Base-by-base conservation (phyloP, 2,797 vertebrate genomes). In the Thalassophryne amazonica region DNA sequence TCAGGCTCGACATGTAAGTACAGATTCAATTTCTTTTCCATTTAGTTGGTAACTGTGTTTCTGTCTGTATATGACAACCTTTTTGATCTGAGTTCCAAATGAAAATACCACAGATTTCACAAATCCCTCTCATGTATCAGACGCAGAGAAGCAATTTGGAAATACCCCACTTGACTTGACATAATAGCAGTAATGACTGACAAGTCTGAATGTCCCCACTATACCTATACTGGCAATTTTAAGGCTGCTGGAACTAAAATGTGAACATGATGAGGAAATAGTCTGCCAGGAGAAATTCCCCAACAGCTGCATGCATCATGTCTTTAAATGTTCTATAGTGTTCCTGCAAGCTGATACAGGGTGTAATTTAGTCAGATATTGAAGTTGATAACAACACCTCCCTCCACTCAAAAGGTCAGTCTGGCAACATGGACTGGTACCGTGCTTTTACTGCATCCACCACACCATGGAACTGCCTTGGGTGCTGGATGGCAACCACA, bases 71-170 rank as follows among this genome's bases (percentile, higher is more conserved):
- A 56, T 53, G 42, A 71, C 68, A 62, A 37, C 30, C 40, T 67
- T 78, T 89, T 80, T 84, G 70, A 86, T 81, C 70, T 81, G 58
- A 24, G 64, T 79, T 76, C 69, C 77, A 77, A 83, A 65, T 70
- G 58, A 66, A 80, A 73, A 77, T 65, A 25, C 61, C 65, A 35
- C 66, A 3, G 32, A 64, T 65, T 69, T 79, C 67, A 60, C 53
- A 64, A 76, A 43, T 32, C 55, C 47, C 48, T 80, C 69, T 75
- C 68, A 80, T 71, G 72, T 79, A 73, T 76, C 70, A 64, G 72
- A 35, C 40, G 36, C 66, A 72, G 61, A 66, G 63, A 64, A 25
- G 55, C 42, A 50, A 74, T 83, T 69, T 77, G 74, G 81, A 87
- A 86, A 85, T 84, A 77, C 80, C 78, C 78, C 55, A 70, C 65